Percentiles rank a stretch among this genome's conserved stretches.
Evolutionary conservation across 2,888 invertebrate species (phyloP).

Genomic region (Therioaphis trifolii): DNA sequence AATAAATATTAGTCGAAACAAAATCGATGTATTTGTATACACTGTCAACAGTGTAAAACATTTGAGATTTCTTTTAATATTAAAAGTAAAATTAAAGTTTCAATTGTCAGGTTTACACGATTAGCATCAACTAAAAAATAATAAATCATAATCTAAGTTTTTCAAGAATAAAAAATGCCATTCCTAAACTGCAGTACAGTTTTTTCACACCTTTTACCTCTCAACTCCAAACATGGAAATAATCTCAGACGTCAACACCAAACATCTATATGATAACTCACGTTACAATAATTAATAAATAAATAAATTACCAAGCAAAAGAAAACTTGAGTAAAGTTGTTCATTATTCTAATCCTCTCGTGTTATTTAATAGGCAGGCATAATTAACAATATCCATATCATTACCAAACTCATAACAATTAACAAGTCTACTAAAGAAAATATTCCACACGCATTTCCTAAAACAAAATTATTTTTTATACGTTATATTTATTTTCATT

Average conservation of each 20-base stretch:
- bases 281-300: too few species aligned
- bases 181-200: not conserved
- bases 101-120: not conserved
- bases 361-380: not conserved
- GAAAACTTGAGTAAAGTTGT: conserved; percentile 9
- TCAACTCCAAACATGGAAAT: not conserved
- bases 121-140: not conserved
- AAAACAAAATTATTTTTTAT: too few species aligned
- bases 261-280: conserved; percentile 15
- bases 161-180: not conserved
- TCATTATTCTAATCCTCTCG: not conserved
- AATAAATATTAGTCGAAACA: not conserved
- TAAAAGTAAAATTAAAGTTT: not conserved
- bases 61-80: not conserved
- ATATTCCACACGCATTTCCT: too few species aligned
- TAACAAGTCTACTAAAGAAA: not conserved
- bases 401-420: not conserved
- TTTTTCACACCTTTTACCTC: not conserved
- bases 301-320: too few species aligned
- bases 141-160: not conserved
- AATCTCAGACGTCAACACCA: conserved; percentile 17
- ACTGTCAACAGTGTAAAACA: not conserved
- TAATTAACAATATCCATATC: too few species aligned
- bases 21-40: not conserved
- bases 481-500: not conserved